Base-by-base conservation (phyloP, 1,140 invertebrate genomes). In the Babylonia areolata region DNA sequence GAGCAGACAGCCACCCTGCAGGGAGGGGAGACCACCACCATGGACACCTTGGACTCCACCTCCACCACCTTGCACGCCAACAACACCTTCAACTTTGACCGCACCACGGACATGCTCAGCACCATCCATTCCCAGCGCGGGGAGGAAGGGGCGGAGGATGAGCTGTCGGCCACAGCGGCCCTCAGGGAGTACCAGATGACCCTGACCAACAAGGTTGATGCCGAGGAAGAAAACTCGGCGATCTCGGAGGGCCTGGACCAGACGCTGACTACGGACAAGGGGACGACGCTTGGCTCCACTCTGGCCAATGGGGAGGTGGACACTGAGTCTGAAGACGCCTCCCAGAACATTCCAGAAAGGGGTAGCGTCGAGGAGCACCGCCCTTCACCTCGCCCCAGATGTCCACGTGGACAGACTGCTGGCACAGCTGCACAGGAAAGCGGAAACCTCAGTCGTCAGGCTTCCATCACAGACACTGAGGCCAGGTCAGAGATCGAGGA, bases 81-180 rank as follows among this genome's bases (percentile, higher is more conserved):
- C 28, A 90, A 89, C 69, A 89, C 89, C 33, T 90, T 81, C 35
- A 86, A 87, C 51, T 87, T 90, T 78, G 85, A 86, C 35, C 82
- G 84, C 64, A 89, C 87, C 31, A 80, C 73, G 12, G 88, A 89
- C n/a, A 81, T 88, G 64, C 87, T 88, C 64, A 89, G 88, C 42
- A 89, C 88, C 20, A 88, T 89, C n/a, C 83, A 88, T 40, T 89
- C 89, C 1, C 79, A 89, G 85, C 20, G 37, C 20, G 69, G 54
- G 54, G 84, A 73, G 37, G 81, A 37, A n/a, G 81, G 46, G 23
- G 88, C 87, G 40, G 79, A 73, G 46, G 79, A 39, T 17, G 87
- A 88, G 33, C 75, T 88, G 28, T 87, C 87, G 17, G 54, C 71
- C 3, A 88, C 85, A 9, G 87, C 87, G 46, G 88, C 86, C 2